phyloP scores from a whole-genome alignment of 2,113 vertebrate species.

The Lagopus muta region DNA sequence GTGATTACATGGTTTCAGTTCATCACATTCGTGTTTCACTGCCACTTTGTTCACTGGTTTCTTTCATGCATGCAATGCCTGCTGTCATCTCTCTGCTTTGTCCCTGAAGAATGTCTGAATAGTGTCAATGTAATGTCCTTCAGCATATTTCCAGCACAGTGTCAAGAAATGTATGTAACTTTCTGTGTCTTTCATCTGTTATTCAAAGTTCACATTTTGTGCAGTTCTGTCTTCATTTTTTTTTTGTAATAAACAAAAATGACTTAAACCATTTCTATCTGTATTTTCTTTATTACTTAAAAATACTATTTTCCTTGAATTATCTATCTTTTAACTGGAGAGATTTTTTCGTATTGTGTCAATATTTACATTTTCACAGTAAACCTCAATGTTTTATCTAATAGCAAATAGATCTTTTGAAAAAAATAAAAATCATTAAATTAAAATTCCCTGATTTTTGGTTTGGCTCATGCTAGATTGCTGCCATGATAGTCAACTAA shows the following conservation, averaged over 20 bases:
- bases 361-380: background rate
- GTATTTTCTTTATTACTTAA: constrained; percentile 77
- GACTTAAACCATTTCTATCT: constrained; percentile 65
- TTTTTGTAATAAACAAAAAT: constrained; percentile 80
- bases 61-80: constrained; percentile 15
- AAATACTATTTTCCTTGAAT: background rate
- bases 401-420: background rate
- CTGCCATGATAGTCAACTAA: background rate
- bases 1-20: background rate
- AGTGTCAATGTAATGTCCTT: constrained; percentile 49
- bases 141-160: constrained; percentile 55
- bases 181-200: constrained; percentile 68
- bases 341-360: background rate
- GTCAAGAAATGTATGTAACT: constrained; percentile 67
- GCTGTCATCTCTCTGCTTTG: constrained; percentile 53
- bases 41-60: constrained; percentile 2
- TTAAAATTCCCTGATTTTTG: background rate
- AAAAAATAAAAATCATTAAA: background rate
- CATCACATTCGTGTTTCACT: background rate
- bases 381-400: background rate
- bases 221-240: constrained; percentile 63
- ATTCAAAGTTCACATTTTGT: constrained; percentile 63
- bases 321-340: background rate
- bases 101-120: constrained; percentile 4
- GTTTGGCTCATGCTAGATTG: background rate